Evolutionary conservation across 2,113 vertebrate species (phyloP).

Genomic region (Spea bombifrons): DNA sequence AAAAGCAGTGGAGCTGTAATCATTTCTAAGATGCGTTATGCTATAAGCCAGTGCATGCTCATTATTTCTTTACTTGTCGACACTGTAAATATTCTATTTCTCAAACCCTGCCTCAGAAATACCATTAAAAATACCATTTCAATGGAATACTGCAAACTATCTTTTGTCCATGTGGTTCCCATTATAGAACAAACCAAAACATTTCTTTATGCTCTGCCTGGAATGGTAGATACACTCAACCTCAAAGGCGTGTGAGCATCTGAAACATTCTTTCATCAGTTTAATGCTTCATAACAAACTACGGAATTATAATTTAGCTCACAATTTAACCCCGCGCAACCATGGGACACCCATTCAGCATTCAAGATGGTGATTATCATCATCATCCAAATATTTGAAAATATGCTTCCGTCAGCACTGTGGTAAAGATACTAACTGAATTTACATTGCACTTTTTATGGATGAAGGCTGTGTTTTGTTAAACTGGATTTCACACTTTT

Average conservation of each 20-base stretch:
- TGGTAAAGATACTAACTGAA: too few relatives aligned
- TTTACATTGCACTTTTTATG: too few relatives aligned
- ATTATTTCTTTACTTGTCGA: constrained; percentile 15
- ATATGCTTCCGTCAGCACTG: too few relatives aligned
- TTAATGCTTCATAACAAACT: constrained; percentile 6
- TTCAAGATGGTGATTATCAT: background rate
- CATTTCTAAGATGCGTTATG: constrained; percentile 18
- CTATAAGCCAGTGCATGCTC: background rate
- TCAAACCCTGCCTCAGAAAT: constrained; percentile 25
- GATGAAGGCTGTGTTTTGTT: too few relatives aligned
- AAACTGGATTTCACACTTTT: too few relatives aligned
- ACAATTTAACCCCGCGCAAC: background rate
- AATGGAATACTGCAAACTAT: constrained; percentile 9
- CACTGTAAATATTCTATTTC: constrained; percentile 33
- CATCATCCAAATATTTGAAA: background rate
- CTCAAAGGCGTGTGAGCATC: constrained; percentile 23
- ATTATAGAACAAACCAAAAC: constrained; percentile 28
- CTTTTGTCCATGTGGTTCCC: constrained; percentile 12
- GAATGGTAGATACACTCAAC: constrained; percentile 20
- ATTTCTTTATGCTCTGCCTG: constrained; percentile 18
- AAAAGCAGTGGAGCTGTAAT: constrained; percentile 32
- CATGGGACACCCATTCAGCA: background rate
- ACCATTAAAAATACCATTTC: constrained; percentile 15
- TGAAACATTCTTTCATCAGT: constrained; percentile 11
- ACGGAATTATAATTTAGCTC: background rate